A percentile compares a stretch with the other conserved stretches of the same genome.
phyloP scores from a whole-genome alignment of 1,140 invertebrate species.

The Drosophila burlai region DNA sequence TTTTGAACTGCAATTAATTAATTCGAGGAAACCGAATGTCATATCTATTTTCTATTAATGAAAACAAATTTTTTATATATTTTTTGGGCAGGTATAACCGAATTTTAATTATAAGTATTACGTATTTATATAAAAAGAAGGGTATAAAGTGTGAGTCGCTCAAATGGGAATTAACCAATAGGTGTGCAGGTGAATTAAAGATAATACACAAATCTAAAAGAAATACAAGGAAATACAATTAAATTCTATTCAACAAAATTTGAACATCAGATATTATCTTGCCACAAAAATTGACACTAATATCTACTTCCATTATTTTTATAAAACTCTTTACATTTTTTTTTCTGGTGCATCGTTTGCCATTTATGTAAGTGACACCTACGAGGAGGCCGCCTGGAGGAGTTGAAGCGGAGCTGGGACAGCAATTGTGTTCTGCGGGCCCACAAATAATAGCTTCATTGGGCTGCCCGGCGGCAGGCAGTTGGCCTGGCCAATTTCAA shows the following conservation, averaged over 20 bases:
- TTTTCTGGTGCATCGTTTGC: constrained; percentile 30
- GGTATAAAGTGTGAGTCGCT: neutral
- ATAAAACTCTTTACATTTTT: neutral
- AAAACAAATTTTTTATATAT: no score
- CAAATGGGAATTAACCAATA: neutral
- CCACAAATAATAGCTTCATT: constrained; percentile 83
- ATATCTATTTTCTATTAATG: neutral
- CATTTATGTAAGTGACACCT: constrained; percentile 76
- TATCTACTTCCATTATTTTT: neutral
- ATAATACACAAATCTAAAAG: neutral
- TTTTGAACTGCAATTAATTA: neutral
- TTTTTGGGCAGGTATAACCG: neutral
- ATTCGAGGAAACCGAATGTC: neutral
- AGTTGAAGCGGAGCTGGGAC: constrained; percentile 33
- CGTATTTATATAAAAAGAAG: no score
- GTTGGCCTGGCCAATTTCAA: constrained; percentile 51
- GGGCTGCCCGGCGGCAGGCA: constrained; percentile 33
- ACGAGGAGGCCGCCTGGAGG: constrained; percentile 47
- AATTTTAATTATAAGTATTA: neutral
- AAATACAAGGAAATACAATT: neutral
- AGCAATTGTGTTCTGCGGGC: constrained; percentile 56
- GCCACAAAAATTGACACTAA: no score
- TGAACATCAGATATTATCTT: no score
- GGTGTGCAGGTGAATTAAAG: neutral
- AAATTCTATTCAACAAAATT: neutral